Percentiles rank a stretch among this genome's conserved stretches.
Conservation (phyloP, 1,140 invertebrate genomes). For the Drosophila subpulchrella region DNA sequence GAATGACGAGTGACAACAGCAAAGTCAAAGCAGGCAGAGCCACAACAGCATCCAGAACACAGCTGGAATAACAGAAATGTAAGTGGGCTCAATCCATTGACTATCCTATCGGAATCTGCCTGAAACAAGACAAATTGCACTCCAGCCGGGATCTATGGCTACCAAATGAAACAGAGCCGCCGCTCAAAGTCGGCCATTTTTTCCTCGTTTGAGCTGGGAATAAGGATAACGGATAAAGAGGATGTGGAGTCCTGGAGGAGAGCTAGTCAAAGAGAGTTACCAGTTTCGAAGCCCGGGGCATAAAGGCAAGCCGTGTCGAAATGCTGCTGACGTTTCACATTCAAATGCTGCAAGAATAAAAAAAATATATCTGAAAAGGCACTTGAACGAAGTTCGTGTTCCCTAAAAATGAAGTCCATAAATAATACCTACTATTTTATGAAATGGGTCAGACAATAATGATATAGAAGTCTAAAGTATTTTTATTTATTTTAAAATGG, state of each 20-base stretch:
- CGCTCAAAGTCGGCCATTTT: conserved; percentile 30
- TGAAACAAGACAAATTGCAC: conserved; percentile 83
- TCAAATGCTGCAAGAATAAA: conserved; percentile 65
- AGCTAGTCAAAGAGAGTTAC: conserved; percentile 7
- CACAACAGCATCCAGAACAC: conserved; percentile 27
- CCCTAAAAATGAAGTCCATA: conserved; percentile 13
- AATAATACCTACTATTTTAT: neutral
- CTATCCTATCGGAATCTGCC: conserved; percentile 60
- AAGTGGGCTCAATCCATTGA: conserved; percentile 74
- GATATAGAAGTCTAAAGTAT: no score
- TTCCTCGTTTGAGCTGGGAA: conserved; percentile 16
- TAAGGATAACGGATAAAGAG: neutral
- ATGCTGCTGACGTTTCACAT: conserved; percentile 82
- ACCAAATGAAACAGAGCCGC: conserved; percentile 71
- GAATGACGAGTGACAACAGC: conserved; percentile 69
- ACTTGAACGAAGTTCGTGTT: conserved; percentile 23
- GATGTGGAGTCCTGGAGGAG: conserved; percentile 22
- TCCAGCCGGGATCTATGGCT: conserved; percentile 72
- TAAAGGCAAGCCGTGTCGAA: conserved; percentile 60
- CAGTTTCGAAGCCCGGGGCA: conserved; percentile 30
- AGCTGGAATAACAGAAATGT: conserved; percentile 64
- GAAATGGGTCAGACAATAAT: no score
- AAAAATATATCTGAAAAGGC: neutral
- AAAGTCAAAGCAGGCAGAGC: conserved; percentile 59
- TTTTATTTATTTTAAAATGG: no score